Evolutionary conservation across 2,797 vertebrate species (phyloP).

Genomic region (Perodicticus potto): DNA sequence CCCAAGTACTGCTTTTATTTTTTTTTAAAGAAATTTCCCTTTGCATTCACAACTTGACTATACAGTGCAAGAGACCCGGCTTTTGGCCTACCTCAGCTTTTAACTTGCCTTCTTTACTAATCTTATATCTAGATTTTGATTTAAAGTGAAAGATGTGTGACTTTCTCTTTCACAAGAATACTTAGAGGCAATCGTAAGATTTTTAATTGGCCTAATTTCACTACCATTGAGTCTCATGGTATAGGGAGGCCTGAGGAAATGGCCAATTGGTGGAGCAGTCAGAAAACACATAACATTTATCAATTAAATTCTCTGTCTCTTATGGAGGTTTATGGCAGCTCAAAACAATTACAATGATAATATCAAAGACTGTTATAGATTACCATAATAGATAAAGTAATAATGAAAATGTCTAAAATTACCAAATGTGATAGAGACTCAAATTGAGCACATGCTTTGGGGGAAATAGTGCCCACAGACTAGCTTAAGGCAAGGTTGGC

Average conservation of each 20-base stretch:
- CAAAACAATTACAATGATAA: background rate
- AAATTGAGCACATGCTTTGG: background rate
- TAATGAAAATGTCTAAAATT: background rate
- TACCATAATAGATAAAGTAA: background rate
- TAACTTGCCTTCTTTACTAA: background rate
- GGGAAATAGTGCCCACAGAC: background rate
- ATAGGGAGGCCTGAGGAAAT: background rate
- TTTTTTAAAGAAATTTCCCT: background rate
- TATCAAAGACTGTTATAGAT: background rate
- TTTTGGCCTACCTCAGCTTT: background rate
- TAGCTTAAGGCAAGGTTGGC: background rate
- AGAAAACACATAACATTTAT: background rate
- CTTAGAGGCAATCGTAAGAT: background rate
- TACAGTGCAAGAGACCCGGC: no score
- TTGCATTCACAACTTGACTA: background rate
- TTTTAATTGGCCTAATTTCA: background rate
- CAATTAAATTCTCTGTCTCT: background rate
- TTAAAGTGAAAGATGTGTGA: background rate
- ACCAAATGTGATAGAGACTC: background rate
- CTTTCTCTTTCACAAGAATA: background rate
- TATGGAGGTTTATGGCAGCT: background rate
- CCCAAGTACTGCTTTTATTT: background rate
- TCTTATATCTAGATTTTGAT: background rate
- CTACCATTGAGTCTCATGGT: background rate
- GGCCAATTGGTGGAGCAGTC: background rate